Percentiles rank a stretch among this genome's conserved stretches.
phyloP scores from a whole-genome alignment of 2,797 vertebrate species.

The Chrysocyon brachyurus region DNA sequence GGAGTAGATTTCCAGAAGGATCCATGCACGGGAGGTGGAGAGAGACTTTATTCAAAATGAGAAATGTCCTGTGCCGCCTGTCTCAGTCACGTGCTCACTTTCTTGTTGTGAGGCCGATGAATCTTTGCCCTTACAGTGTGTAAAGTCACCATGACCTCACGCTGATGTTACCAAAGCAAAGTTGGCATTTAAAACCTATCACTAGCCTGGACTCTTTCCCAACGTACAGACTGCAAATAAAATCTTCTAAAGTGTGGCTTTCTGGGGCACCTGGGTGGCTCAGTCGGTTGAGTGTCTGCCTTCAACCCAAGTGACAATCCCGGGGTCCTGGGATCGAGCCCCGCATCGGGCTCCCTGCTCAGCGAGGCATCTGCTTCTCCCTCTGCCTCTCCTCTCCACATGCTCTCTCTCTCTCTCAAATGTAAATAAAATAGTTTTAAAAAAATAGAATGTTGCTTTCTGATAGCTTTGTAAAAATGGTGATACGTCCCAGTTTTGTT shows the following conservation, averaged over 20 bases:
- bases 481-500: background rate
- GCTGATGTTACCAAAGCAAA: background rate
- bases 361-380: too few species aligned
- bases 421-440: too few species aligned
- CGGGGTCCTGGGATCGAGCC: too few species aligned
- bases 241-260: constrained; percentile 2
- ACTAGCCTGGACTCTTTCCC: background rate
- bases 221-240: background rate
- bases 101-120: background rate
- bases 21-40: background rate
- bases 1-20: constrained; percentile 13
- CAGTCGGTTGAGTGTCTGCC: too few species aligned
- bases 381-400: too few species aligned
- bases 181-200: background rate
- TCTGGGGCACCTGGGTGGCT: too few species aligned
- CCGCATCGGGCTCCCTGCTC: too few species aligned
- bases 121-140: background rate
- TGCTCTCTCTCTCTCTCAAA: too few species aligned
- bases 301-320: too few species aligned
- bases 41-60: background rate
- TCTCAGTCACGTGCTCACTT: too few species aligned
- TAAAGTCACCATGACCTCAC: background rate
- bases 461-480: background rate
- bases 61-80: background rate
- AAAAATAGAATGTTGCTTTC: background rate